Base-by-base conservation (phyloP, 2,113 vertebrate genomes). In the Pachypanchax playfairii region DNA sequence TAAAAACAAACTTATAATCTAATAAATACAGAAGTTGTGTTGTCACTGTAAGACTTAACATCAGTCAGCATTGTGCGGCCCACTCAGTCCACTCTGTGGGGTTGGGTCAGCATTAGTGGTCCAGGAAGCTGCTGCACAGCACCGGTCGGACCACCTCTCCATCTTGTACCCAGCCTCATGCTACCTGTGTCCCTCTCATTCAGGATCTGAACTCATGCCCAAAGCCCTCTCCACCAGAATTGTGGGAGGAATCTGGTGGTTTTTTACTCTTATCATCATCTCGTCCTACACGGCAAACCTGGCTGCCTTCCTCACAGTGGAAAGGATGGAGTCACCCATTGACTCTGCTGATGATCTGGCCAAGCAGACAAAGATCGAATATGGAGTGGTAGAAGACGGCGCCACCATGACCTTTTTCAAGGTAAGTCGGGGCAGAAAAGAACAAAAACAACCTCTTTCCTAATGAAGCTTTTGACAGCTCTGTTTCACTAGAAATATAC, bases 211-310 rank as follows among this genome's bases (percentile, higher is more conserved):
- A 91, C 96, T 99, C 89, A 99, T 99, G 96, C 96, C 97, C 75
- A 98, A 97, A 95, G 97, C 97, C 77, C 95, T 99, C 78, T 99
- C 97, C 88, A 99, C 97, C 91, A 95, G 97, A 92, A 99, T 99
- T 92, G 96, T 99, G 86, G 96, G 97, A 89, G 97, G 97, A 87
- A 99, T 99, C 92, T 99, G 97, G 97, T 99, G 96, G 97, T 99
- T 99, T 94, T 99, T 99, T 91, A 99, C 97, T 61, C 95, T 99
- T 89, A 99, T 99, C 94, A 98, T 99, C 94, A 98, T 99, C 93
- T 98, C 96, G 71, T 99, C 97, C 80, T 99, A 99, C 82, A 99
- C 97, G 85, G 96, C 97, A 86, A 99, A 99, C 93, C 86, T 99
- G 91, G 97, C 97, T 58, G 97, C 97, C 84, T 99, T 99, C 92